Percentiles rank a stretch among this genome's conserved stretches.
Evolutionary conservation across 2,888 invertebrate genomes (phyloP).

Genomic region (Unio pictorum): DNA sequence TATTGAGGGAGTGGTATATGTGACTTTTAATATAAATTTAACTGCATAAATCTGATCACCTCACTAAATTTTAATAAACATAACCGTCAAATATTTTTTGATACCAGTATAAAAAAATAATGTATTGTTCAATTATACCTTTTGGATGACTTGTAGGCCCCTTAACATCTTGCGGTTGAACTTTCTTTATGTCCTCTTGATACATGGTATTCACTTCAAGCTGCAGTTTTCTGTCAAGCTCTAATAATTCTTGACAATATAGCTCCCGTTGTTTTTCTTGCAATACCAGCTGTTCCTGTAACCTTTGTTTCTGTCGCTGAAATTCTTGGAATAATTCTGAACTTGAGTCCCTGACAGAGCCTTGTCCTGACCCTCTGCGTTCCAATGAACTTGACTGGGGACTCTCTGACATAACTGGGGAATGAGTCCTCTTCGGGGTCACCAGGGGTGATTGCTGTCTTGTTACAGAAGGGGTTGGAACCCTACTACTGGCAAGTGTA

Average conservation of each 20-base stretch:
- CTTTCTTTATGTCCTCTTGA: slow-evolving; percentile 5
- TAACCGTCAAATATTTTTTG: no score
- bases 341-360: slow-evolving; percentile 62
- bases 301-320: slow-evolving; percentile 75
- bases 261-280: slow-evolving; percentile 71
- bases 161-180: no score
- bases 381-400: slow-evolving; percentile 8
- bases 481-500: slow-evolving; percentile 35
- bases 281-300: slow-evolving; percentile 57
- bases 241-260: slow-evolving; percentile 73
- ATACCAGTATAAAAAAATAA: no score
- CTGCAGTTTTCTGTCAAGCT: slow-evolving; percentile 51
- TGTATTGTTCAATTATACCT: no score
- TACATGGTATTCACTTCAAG: slow-evolving; percentile 31
- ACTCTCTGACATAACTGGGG: slow-evolving; percentile 32
- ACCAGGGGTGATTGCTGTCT: slow-evolving; percentile 25
- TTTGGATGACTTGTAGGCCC: no score
- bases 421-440: slow-evolving; percentile 41
- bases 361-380: slow-evolving; percentile 18
- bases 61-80: no score
- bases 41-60: no score
- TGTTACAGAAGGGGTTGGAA: slow-evolving; percentile 27
- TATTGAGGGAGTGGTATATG: no score
- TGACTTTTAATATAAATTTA: no score
- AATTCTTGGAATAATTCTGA: slow-evolving; percentile 86